Percentiles rank a stretch among this genome's conserved stretches.
Evolutionary conservation across 35 echinoderm and acorn worm genomes (phyloP).

Genomic region (Ophioderma brevispina): DNA sequence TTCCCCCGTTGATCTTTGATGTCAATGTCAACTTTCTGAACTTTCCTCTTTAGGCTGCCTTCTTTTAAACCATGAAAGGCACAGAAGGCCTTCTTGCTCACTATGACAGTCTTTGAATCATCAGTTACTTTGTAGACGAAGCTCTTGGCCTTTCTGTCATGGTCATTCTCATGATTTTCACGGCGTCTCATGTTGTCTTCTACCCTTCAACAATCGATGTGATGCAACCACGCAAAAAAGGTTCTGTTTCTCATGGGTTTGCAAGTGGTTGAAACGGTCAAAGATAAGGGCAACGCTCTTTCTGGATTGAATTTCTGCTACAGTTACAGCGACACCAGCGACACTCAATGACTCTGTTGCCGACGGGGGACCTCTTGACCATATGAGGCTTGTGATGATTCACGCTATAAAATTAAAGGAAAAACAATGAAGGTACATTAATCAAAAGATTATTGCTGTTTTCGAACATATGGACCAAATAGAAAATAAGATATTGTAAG

Average conservation of each 20-base stretch:
- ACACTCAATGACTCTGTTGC: no score
- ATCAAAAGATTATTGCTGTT: no score
- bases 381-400: no score
- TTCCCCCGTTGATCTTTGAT: no score
- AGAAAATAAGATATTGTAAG: no score
- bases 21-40: neutral
- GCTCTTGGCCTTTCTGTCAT: neutral
- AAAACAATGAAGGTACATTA: no score
- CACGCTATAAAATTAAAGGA: no score
- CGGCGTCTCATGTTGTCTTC: neutral
- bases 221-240: conserved; percentile 14
- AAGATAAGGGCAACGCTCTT: neutral
- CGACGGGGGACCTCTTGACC: no score
- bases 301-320: neutral
- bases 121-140: conserved; percentile 11
- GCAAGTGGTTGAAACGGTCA: neutral
- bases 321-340: conserved; percentile 17
- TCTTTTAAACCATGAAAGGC: no score
- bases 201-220: no score
- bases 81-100: conserved; percentile 6
- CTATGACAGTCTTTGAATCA: neutral
- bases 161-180: neutral
- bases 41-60: conserved; percentile 6
- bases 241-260: conserved; percentile 29
- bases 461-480: no score